Conservation (phyloP, 1,140 invertebrate genomes). For the Laupala kohalensis region DNA sequence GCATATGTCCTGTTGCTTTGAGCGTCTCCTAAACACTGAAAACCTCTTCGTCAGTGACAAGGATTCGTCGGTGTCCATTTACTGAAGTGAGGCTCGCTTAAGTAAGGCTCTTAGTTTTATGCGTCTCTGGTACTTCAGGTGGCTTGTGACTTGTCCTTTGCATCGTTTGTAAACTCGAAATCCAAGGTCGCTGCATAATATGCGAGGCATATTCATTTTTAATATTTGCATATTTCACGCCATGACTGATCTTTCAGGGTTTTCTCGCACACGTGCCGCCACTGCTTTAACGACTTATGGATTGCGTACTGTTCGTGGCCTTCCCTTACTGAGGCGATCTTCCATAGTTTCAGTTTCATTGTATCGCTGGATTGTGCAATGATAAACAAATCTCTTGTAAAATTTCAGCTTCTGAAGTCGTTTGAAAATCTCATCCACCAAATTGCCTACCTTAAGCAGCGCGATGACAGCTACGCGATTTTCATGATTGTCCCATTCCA, state of each 20-base stretch:
- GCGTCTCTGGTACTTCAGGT: constrained; percentile 1
- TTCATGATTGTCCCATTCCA: background rate
- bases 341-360: constrained; percentile 1
- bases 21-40: constrained; percentile 12
- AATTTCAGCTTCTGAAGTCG: constrained; percentile 2
- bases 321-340: background rate
- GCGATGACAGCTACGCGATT: constrained; percentile 1
- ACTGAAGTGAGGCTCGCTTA: background rate
- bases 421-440: constrained; percentile 1
- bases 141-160: background rate
- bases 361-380: background rate
- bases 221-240: background rate
- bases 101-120: background rate
- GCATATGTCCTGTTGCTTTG: constrained; percentile 7
- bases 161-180: background rate
- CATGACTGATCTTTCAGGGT: background rate
- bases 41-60: constrained; percentile 14
- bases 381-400: background rate
- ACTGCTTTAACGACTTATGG: background rate
- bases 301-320: background rate
- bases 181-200: background rate
- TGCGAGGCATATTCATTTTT: background rate
- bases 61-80: constrained; percentile 3
- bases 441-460: background rate
- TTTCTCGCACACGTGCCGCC: background rate